Base-by-base conservation (phyloP, 1,140 invertebrate species). In the Mylabris phalerata region DNA sequence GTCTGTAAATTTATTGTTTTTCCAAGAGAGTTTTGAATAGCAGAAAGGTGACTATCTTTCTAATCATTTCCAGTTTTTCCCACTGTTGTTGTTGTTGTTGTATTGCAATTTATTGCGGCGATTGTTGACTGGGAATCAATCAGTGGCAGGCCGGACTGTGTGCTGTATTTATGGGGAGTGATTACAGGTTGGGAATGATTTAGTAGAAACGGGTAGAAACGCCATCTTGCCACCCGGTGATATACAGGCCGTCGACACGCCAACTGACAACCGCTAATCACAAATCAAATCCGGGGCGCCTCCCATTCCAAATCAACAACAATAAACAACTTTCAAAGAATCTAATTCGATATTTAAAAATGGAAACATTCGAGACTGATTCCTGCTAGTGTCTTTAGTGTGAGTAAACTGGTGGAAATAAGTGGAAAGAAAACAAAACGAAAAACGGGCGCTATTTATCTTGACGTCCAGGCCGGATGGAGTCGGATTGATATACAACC, bases 161-260 rank as follows among this genome's bases (percentile, higher is more conserved):
- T 63, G 58, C 64, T 61, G 55, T 68, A 70, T 70, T 70, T 70
- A 70, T 67, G 62, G 66, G 59, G 55, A 52, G 65, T 69, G 69
- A 71, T 71, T 71, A 68, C 67, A 67, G 69, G 69, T 65, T 65
- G 58, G 52, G 50, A 62, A 69, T 71, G 69, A 71, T 71, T 71
- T 71, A 70, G 32, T 43, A 55, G 50, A 64, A 61, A 64, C 60
- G 59, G 54, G 32, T 32, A 51, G 55, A 55, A 59, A 55, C 62
- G 66, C 66, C 69, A 68, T 68, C 69, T 67, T 69, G 63, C 60
- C 55, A 50, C 48, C 44, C 57, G 46, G 47, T 71, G 67, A 71
- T 71, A 62, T 62, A 71, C 63, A 60, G 66, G 48, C 57, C 57
- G 60, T 55, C 61, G 63, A 65, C 69, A 71, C 69, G 69, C 69